Evolutionary conservation across 2,888 invertebrate genomes (phyloP), one percentile per base, ranked within the genome.

Genomic region (Cryptus viduatorius): DNA sequence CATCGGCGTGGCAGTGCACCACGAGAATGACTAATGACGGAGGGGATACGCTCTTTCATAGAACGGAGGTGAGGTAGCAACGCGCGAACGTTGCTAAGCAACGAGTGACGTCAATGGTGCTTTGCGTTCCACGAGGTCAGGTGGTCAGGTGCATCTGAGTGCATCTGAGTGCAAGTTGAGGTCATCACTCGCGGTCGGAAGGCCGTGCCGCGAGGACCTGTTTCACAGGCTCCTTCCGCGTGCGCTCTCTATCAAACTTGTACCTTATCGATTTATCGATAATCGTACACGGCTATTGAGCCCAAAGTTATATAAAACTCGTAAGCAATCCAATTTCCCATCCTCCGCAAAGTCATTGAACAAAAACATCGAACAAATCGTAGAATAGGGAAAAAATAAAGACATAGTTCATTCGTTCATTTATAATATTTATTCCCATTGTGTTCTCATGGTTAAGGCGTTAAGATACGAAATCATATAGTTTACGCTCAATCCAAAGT

Each of bases 141-240:
- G 71, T 78, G 82, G 82, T 85, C 82, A 85, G 82, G 72, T 85
- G 83, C 83, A 80, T 67, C 80, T 73, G 64, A 61, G 61, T 61
- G 61, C 61, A 61, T 61, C 61, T 61, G 29, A 61, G 61, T 61
- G 61, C 61, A 61, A 61, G 37, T 48, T 73, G 82, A 83, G 82
- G 82, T 85, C 82, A 80, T 85, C 85, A 82, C 76, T 82, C 85
- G 83, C 83, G 80, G 77, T 80, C 77, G 85, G 69, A 80, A 80
- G 77, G 72, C 80, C 81, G 73, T 65, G 73, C 65, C 50, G 77
- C 19, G 72, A 83, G 65, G 86, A 69, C 53, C 73, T 44, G 16
- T 42, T 65, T 69, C 48, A 16, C 64, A 16, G 44, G 24, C 50
- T 73, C 4, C 48, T 46, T 16, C 65, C 48, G 37, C 65, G 19